These are phyloP conservation scores for Poeciliopsis presidionis DNA, from an alignment of 2,797 vertebrate species.

Conservation along the genomic window DNA sequence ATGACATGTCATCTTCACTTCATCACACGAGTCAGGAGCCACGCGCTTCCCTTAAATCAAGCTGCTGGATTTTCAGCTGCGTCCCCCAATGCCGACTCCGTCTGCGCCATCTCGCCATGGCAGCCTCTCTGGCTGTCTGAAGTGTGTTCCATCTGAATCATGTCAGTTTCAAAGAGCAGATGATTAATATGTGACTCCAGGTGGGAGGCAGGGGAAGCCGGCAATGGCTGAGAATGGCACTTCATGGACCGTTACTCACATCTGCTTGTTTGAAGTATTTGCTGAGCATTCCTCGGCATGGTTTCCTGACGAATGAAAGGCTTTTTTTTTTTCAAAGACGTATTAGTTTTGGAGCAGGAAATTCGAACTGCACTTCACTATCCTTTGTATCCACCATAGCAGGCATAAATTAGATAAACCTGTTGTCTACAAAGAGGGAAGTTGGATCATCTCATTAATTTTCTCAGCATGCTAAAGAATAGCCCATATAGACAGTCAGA, in stretches of 20 bases:
- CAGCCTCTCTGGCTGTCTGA: conserved; percentile 37
- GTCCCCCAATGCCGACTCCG: conserved; percentile 39
- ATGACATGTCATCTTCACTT: conserved; percentile 30
- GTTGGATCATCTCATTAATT: conserved; percentile 57
- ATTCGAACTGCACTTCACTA: conserved; percentile 65
- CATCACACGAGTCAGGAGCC: conserved; percentile 36
- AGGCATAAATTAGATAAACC: conserved; percentile 58
- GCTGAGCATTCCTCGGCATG: conserved; percentile 58
- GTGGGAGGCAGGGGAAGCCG: conserved; percentile 52
- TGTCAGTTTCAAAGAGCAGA: conserved; percentile 53
- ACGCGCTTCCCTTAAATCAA: conserved; percentile 36
- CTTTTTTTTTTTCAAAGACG: conserved; percentile 54
- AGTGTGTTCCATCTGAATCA: conserved; percentile 55
- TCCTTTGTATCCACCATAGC: conserved; percentile 55
- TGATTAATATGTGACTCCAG: conserved; percentile 64
- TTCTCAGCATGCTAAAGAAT: conserved; percentile 53
- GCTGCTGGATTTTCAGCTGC: conserved; percentile 37
- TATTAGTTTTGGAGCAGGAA: conserved; percentile 63
- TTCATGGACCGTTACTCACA: conserved; percentile 61
- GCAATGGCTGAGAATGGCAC: conserved; percentile 51
- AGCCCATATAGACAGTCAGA: conserved; percentile 20
- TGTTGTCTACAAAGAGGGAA: conserved; percentile 44
- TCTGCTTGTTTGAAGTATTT: conserved; percentile 73
- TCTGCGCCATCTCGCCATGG: conserved; percentile 31
- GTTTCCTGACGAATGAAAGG: conserved; percentile 63